Evolutionary conservation across 37 sponge, comb jelly and placozoan species (phyloP), one percentile per base, ranked within the genome.

Genomic region (Hexactinellida sp.): DNA sequence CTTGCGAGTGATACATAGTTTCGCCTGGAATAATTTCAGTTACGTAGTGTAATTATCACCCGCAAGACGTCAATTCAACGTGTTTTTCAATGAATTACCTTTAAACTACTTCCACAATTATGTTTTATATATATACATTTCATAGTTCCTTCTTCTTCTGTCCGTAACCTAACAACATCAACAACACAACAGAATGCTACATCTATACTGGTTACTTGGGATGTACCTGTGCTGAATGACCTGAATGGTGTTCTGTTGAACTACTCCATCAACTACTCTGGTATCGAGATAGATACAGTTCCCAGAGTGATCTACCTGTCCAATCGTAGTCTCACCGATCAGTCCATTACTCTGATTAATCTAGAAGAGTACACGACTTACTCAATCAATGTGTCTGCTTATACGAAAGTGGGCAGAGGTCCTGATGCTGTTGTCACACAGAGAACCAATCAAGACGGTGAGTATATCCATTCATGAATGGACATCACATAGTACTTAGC

Each of bases 261-360:
- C 34, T 63, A 63, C 30, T 63, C 76, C 30, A 25, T 63, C 76
- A 63, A 10, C 76, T 63, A 63, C 76, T 63, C 30, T 63, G 76
- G 76, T 63, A 63, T 63, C 25, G 76, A 63, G 76, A 63, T 63
- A 21, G 76, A 63, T n/a, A 63, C 76, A 63, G 76, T 63, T 63
- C 76, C 76, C 76, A 63, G 76, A 63, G 76, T 63, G 19, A 63
- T 63, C 76, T 63, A 63, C 76, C 13, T 63, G 76, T 63, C 76
- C 13, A 32, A 63, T 63, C 76, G 19, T 63, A n/a, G 34, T 25
- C 30, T 63, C 32, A n/a, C 28, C 3, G 34, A 63, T 28, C 76
- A 63, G 34, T 25, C 76, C 3, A 10, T 63, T n/a, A 63, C 76
- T 63, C 76, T 63, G 13, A 63, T n/a, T 28, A 28, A 63, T 63